Evolutionary conservation across 53 echinoderm and acorn worm species (phyloP), one percentile per base, ranked within the genome.

Genomic region (Hippasteria phrygiana): DNA sequence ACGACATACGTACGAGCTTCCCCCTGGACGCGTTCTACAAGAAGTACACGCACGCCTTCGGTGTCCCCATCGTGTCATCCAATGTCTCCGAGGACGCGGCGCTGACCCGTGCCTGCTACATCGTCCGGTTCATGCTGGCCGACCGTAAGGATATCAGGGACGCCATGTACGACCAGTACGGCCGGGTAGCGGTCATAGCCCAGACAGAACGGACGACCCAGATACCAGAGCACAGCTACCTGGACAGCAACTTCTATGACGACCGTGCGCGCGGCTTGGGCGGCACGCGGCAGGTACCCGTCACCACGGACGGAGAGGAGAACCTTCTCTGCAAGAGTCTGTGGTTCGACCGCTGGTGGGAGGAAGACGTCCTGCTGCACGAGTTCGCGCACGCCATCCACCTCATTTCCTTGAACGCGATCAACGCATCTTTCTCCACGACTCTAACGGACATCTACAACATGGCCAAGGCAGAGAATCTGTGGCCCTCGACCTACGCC

Each of bases 381-480:
- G 94, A 94, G 81, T 91, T 94, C 72, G 89, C 88, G 1, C 94
- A 94, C 77, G 85, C 83, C 69, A 88, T 94, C 9, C 91, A 94
- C 43, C 88, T 91, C 28, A 67, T 94, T 62, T 88, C 77, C 43
- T 4, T 94, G 45, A 43, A 77, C 1, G 36, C 43, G 35, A 55
- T 88, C 29, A 59, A 77, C 77, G 2, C 62, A 1, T 5, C 75
- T 1, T 88, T 75, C 22, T 2, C 31, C 0, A 0, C 34, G n/a
- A 27, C 1, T 5, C 66, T 88, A 5, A 1, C 2, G 36, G 39
- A 11, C 13, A 3, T 31, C 27, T 88, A 63, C 64, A 9, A 43
- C 34, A 71, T 63, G 50, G 73, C 80, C 62, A n/a, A n/a, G n/a
- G n/a, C n/a, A n/a, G n/a, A n/a, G n/a, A n/a, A n/a, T n/a, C n/a